Percentiles rank a stretch among this genome's conserved stretches.
Conservation (phyloP, 37 sponge, comb jelly and placozoan species). For the Aphrocallistes beatrix region DNA sequence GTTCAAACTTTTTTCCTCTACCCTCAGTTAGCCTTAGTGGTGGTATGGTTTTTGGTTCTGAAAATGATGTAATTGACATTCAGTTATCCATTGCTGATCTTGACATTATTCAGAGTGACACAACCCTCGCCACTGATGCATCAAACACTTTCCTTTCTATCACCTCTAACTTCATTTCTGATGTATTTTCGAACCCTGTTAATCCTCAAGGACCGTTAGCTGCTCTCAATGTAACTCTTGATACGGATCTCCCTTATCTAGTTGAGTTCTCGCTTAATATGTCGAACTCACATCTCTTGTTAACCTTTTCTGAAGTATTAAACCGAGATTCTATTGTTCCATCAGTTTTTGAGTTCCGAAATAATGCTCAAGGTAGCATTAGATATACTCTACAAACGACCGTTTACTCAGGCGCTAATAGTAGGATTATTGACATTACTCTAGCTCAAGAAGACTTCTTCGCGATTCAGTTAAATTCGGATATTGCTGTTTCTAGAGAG, state of each 20-base stretch:
- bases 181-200: constrained; percentile 60
- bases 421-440: constrained; percentile 26
- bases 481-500: constrained; percentile 34
- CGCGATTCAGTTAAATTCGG: constrained; percentile 32
- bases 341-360: not conserved
- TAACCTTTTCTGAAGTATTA: constrained; percentile 74
- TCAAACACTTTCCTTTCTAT: constrained; percentile 52
- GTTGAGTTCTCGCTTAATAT: constrained; percentile 41
- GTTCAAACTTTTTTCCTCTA: constrained; percentile 1
- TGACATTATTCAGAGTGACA: constrained; percentile 38
- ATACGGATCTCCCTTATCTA: constrained; percentile 43
- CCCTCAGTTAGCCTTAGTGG: constrained; percentile 40
- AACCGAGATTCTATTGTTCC: constrained; percentile 28
- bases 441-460: constrained; percentile 53
- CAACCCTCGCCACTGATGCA: constrained; percentile 30
- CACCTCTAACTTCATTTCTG: constrained; percentile 33
- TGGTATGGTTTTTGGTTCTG: constrained; percentile 18
- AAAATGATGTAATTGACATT: constrained; percentile 31
- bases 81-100: constrained; percentile 37
- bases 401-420: not conserved
- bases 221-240: constrained; percentile 34
- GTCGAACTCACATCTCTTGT: constrained; percentile 27
- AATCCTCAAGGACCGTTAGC: constrained; percentile 28
- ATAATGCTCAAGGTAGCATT: not conserved
- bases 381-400: not conserved